phyloP scores from a whole-genome alignment of 2,888 invertebrate genomes.

The Alloscopus bannaensis region DNA sequence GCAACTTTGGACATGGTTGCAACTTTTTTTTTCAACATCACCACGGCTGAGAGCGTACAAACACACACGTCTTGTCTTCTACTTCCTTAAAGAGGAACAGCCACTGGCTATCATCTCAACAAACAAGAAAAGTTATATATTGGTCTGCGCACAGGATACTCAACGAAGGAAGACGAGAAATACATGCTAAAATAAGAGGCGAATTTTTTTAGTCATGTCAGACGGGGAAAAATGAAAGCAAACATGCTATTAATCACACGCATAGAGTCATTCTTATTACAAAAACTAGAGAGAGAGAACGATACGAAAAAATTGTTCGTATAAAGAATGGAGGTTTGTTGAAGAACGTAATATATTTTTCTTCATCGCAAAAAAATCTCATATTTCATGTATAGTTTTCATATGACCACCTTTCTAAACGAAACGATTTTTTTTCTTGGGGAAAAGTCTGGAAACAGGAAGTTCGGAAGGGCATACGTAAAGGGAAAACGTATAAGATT shows the following conservation, averaged over 20 bases:
- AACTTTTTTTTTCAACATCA: neutral
- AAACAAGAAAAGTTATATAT: neutral
- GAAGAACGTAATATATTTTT: conserved; percentile 20
- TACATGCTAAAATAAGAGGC: neutral
- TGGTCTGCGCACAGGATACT: neutral
- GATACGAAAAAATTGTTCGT: neutral
- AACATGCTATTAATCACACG: conserved; percentile 62
- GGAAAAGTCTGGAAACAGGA: conserved; percentile 20
- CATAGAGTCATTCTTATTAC: conserved; percentile 32
- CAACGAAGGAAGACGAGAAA: neutral
- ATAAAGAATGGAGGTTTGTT: neutral
- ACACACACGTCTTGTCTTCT: neutral
- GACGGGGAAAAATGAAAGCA: conserved; percentile 51
- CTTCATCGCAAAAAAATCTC: conserved; percentile 40
- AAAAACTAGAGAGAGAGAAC: neutral
- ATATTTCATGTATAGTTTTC: conserved; percentile 54
- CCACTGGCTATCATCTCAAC: conserved; percentile 18
- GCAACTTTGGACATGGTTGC: too few species aligned
- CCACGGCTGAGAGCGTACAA: neutral
- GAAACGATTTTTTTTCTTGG: conserved; percentile 1
- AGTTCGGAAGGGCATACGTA: neutral
- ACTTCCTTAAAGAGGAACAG: conserved; percentile 3
- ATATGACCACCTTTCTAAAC: conserved; percentile 9
- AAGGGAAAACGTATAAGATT: too few species aligned
- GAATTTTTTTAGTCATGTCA: neutral